Conservation (phyloP, 2,797 vertebrate genomes). For the Acanthurus tractus region DNA sequence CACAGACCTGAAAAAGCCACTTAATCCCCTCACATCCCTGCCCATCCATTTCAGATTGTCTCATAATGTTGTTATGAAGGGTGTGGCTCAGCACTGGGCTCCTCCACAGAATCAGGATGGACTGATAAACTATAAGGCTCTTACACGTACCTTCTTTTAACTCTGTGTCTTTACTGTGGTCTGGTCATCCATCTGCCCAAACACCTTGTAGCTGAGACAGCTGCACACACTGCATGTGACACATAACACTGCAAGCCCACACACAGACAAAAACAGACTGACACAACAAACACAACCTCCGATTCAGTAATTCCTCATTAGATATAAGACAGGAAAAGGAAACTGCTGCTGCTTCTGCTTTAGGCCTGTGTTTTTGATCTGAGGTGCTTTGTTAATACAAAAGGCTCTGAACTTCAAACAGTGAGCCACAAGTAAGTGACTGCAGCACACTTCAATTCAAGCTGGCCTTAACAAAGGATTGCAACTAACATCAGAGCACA, state of each 20-base stretch:
- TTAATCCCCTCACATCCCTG: slow-evolving; percentile 63
- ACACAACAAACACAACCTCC: slow-evolving; percentile 28
- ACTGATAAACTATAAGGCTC: slow-evolving; percentile 37
- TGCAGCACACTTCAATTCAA: slow-evolving; percentile 35
- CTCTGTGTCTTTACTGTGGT: slow-evolving; percentile 39
- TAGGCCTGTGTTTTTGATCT: slow-evolving; percentile 25
- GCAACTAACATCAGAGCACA: slow-evolving; percentile 29
- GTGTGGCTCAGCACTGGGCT: slow-evolving; percentile 60
- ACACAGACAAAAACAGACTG: slow-evolving; percentile 19
- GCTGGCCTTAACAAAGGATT: slow-evolving; percentile 33
- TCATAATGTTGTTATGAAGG: slow-evolving; percentile 65
- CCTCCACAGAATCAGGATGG: slow-evolving; percentile 46
- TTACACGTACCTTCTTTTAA: slow-evolving; percentile 33
- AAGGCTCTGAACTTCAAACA: slow-evolving; percentile 52
- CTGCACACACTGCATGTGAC: slow-evolving; percentile 43
- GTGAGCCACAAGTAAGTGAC: slow-evolving; percentile 16
- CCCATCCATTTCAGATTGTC: slow-evolving; percentile 60
- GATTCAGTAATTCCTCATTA: slow-evolving; percentile 17
- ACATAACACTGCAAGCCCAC: slow-evolving; percentile 29
- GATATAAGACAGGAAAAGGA: slow-evolving; percentile 36
- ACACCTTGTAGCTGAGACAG: slow-evolving; percentile 47
- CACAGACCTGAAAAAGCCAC: slow-evolving; percentile 45
- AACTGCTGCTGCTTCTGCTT: slow-evolving; percentile 20
- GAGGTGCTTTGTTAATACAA: slow-evolving; percentile 48
- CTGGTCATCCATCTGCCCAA: slow-evolving; percentile 41